A percentile compares a stretch with the other conserved stretches of the same genome.
These are phyloP conservation scores for Neotoma lepida DNA, from an alignment of 2,113 vertebrate species.

Conservation along the genomic window DNA sequence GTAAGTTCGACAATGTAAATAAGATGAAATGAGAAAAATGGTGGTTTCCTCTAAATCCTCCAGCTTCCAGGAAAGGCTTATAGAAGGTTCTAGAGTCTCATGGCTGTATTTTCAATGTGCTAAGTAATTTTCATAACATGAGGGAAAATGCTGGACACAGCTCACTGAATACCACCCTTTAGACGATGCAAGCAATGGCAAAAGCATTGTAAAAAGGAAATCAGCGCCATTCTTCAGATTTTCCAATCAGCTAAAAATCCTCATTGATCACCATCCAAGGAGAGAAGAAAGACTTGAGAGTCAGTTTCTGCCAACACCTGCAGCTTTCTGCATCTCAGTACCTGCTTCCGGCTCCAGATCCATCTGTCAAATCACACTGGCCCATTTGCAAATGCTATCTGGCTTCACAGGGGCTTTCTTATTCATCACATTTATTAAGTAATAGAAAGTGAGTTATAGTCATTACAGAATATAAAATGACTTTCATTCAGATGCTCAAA, in stretches of 20 bases:
- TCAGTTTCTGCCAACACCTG: constrained; percentile 43
- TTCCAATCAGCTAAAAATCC: constrained; percentile 72
- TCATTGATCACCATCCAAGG: constrained; percentile 16
- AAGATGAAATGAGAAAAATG: neutral
- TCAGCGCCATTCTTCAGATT: constrained; percentile 7
- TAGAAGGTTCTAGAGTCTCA: neutral
- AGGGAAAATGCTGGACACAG: neutral
- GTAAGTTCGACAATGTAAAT: neutral
- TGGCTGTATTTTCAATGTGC: neutral
- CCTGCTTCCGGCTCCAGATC: neutral
- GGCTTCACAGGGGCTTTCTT: constrained; percentile 54
- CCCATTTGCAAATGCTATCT: constrained; percentile 67
- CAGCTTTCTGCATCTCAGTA: constrained; percentile 51
- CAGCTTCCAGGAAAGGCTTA: neutral
- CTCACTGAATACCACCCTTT: neutral
- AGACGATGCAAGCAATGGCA: neutral
- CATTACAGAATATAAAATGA: constrained; percentile 72
- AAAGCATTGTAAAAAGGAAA: neutral
- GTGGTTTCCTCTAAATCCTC: neutral
- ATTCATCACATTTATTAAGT: constrained; percentile 73
- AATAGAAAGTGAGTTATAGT: constrained; percentile 78
- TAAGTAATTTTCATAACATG: neutral
- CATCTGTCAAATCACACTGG: constrained; percentile 60
- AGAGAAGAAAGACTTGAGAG: constrained; percentile 6
- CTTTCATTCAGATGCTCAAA: constrained; percentile 64